Percentiles rank a stretch among this genome's conserved stretches.
phyloP scores from a whole-genome alignment of 2,797 vertebrate genomes.

The Brotula barbata region DNA sequence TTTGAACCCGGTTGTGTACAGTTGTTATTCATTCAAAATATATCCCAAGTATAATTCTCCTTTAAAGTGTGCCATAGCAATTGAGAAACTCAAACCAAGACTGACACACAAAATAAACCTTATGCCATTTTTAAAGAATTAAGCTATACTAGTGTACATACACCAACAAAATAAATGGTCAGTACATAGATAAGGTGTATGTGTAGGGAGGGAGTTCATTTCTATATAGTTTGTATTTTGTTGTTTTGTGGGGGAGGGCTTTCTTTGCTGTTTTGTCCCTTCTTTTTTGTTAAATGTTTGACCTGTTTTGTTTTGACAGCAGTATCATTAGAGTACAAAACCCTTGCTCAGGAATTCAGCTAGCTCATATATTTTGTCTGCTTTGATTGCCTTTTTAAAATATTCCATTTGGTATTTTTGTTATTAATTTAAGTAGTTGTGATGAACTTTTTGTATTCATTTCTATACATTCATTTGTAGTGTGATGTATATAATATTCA shows the following conservation, averaged over 20 bases:
- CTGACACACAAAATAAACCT: background rate
- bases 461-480: constrained; percentile 58
- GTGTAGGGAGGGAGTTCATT: constrained; percentile 15
- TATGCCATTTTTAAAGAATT: constrained; percentile 7
- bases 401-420: constrained; percentile 50
- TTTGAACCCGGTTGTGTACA: no score
- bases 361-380: constrained; percentile 53
- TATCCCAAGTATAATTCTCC: background rate
- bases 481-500: constrained; percentile 58
- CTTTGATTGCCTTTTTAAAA: constrained; percentile 49
- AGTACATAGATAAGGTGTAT: constrained; percentile 8
- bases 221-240: constrained; percentile 4
- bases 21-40: no score
- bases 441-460: constrained; percentile 65
- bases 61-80: background rate
- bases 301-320: constrained; percentile 50
- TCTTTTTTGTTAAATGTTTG: constrained; percentile 23
- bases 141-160: background rate
- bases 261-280: constrained; percentile 9
- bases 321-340: constrained; percentile 48
- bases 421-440: constrained; percentile 59
- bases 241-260: constrained; percentile 6
- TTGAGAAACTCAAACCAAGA: background rate
- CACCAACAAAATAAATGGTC: constrained; percentile 21
- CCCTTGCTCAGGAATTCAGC: constrained; percentile 76